phyloP scores from a whole-genome alignment of 1,140 invertebrate genomes.

The Paraescarpia echinospica region DNA sequence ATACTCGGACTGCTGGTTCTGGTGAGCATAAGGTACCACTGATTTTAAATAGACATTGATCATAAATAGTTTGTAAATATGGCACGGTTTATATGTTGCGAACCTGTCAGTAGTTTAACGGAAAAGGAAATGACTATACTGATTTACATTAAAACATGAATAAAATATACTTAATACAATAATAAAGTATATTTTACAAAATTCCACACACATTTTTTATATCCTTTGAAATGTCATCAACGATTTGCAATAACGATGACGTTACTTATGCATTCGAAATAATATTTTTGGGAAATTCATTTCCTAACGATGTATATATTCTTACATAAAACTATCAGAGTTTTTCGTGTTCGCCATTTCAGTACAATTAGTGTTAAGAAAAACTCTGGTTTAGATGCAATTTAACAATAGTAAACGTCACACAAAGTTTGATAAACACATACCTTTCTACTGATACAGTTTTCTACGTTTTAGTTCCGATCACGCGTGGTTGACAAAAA shows the following conservation, averaged over 20 bases:
- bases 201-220: not conserved
- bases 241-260: not conserved
- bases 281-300: not conserved
- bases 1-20: slow-evolving; percentile 63
- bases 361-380: too few relatives aligned
- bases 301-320: not conserved
- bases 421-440: not conserved
- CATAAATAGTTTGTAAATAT: too few relatives aligned
- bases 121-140: not conserved
- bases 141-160: not conserved
- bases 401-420: too few relatives aligned
- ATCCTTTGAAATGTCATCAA: too few relatives aligned
- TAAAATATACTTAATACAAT: not conserved
- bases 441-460: not conserved
- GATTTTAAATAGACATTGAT: not conserved
- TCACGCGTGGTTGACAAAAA: not conserved
- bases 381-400: too few relatives aligned
- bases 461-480: not conserved
- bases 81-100: too few relatives aligned
- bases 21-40: slow-evolving; percentile 41
- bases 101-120: too few relatives aligned
- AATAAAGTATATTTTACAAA: not conserved
- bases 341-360: not conserved
- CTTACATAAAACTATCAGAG: not conserved
- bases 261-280: not conserved